Evolutionary conservation across 2,888 invertebrate genomes (phyloP), one percentile per base, ranked within the genome.

Genomic region (Helobdella robusta): DNA sequence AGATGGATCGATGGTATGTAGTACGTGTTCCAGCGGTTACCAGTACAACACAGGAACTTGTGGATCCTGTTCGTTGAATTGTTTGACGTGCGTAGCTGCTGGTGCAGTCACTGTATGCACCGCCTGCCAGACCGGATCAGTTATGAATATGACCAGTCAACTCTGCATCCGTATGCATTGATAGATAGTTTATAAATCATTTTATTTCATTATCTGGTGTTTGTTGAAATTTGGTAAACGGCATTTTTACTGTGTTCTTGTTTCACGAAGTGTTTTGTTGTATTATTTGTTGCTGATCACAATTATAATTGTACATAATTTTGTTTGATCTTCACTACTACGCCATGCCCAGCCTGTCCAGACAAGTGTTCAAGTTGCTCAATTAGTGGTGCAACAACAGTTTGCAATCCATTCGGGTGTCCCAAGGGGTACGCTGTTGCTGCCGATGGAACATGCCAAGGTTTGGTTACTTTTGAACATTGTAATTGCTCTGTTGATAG

Each of bases 31-130:
- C 46, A 28, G 59, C 0, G 30, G 60, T 23, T 68, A 59, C 58
- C 25, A 52, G 20, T 65, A 69, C 36, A 68, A 67, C 58, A 60
- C 65, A 15, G 67, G 68, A 8, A 36, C 63, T 35, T 68, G 68
- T 40, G 68, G 65, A 6, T 50, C 68, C 15, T 68, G 68, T 52
- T 67, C 68, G 18, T 56, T 36, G 1, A 32, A 66, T 40, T 68
- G 68, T 34, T 34, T n/a, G 18, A 40, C 48, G 15, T 68, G 68
- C 50, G 61, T 44, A 11, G 8, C 59, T 28, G 48, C 11, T 8
- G 64, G 62, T 56, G 63, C 59, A n/a, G 66, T 62, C n/a, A 54
- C 69, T 18, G 36, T 36, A 15, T 68, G 68, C 60, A 44, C 23
- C 20, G 32, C 32, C n/a, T 68, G 68, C 48, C n/a, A 32, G 20